These are phyloP conservation scores for Pseudococcus longispinus DNA, from an alignment of 2,888 invertebrate genomes.

Conservation along the genomic window DNA sequence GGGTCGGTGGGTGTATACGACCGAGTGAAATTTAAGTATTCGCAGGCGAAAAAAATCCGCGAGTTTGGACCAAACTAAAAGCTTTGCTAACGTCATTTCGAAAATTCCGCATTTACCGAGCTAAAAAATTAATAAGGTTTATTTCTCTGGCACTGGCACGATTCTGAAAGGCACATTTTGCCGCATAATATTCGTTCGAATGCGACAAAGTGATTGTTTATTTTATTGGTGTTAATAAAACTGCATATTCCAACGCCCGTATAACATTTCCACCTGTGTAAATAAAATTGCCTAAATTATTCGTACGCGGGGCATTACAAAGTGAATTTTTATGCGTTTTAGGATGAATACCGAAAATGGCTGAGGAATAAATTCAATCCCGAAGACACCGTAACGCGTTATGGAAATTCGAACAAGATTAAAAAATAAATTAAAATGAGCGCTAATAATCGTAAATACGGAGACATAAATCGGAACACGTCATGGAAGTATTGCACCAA, in stretches of 20 bases:
- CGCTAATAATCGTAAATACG: slow-evolving; percentile 5
- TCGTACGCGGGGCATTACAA: too few relatives aligned
- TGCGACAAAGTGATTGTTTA: too few relatives aligned
- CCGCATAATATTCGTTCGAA: too few relatives aligned
- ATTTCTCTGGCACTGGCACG: not conserved
- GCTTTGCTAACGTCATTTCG: not conserved
- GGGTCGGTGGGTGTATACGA: not conserved
- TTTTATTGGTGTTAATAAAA: slow-evolving; percentile 1
- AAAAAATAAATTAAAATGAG: slow-evolving; percentile 10
- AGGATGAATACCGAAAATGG: slow-evolving; percentile 18
- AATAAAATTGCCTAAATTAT: slow-evolving; percentile 8
- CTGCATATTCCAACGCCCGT: not conserved
- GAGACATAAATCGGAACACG: slow-evolving; percentile 29
- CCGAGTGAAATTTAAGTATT: not conserved
- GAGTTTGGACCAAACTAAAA: not conserved
- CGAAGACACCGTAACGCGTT: not conserved
- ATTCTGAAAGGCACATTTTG: not conserved
- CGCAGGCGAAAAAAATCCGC: not conserved
- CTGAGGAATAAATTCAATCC: not conserved
- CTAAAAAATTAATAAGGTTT: not conserved
- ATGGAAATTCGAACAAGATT: slow-evolving; percentile 37
- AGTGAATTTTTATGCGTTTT: too few relatives aligned
- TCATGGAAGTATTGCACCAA: slow-evolving; percentile 17
- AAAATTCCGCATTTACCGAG: not conserved
- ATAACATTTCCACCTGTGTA: not conserved